phyloP scores from a whole-genome alignment of 2,113 vertebrate genomes.

The Petrocephalus microphthalmus region DNA sequence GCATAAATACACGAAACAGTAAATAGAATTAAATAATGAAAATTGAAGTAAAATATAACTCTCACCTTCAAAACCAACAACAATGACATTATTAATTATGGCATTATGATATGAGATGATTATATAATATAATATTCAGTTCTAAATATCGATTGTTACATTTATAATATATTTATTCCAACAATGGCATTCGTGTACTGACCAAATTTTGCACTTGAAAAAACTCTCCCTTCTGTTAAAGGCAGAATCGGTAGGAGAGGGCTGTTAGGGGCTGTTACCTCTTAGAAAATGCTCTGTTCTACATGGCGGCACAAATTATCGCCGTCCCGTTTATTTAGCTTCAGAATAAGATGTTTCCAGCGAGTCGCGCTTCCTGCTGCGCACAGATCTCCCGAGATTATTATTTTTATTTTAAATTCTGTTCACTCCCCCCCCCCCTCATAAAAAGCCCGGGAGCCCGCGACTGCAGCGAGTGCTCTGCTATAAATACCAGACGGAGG shows the following conservation, averaged over 20 bases:
- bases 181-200: background rate
- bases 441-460: background rate
- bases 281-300: background rate
- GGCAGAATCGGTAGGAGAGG: background rate
- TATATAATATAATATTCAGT: background rate
- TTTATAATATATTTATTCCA: background rate
- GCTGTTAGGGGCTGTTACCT: background rate
- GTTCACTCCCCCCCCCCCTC: background rate
- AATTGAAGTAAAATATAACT: background rate
- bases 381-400: background rate
- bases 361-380: background rate
- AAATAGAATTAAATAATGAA: background rate
- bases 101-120: no score
- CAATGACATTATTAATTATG: background rate
- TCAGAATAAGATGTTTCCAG: background rate
- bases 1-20: background rate
- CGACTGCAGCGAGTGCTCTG: background rate
- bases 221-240: background rate
- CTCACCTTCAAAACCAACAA: background rate
- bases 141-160: background rate
- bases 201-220: background rate
- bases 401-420: background rate
- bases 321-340: background rate
- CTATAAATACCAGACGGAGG: slow-evolving; percentile 36
- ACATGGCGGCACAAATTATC: background rate